These are phyloP conservation scores for Anguilla anguilla DNA, from an alignment of 2,797 vertebrate genomes.

Conservation along the genomic window DNA sequence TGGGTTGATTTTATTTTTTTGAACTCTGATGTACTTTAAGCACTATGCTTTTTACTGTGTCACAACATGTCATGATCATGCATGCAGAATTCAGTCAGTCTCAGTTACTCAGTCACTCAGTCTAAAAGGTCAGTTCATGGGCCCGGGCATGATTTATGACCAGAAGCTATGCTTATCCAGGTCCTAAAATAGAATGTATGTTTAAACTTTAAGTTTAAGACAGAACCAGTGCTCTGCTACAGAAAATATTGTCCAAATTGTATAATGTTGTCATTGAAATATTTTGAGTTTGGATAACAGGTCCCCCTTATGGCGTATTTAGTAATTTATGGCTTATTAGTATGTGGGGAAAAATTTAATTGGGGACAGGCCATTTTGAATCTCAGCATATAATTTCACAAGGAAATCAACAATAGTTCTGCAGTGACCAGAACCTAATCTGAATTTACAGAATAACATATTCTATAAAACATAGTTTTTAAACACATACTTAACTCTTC, in stretches of 20 bases:
- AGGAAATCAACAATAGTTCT: not conserved
- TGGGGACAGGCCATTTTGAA: not conserved
- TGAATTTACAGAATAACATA: not conserved
- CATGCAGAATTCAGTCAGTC: slow-evolving; percentile 6
- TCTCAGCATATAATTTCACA: not conserved
- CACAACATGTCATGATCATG: not conserved
- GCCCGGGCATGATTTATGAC: not conserved
- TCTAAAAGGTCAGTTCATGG: not conserved
- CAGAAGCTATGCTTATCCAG: not conserved
- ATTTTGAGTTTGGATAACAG: not conserved
- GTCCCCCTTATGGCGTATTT: not conserved
- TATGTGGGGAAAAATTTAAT: not conserved
- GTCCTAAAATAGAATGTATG: not conserved
- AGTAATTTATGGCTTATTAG: not conserved
- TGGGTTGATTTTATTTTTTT: slow-evolving; percentile 45
- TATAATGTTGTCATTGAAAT: not conserved
- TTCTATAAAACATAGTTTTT: not conserved
- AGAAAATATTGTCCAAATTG: not conserved
- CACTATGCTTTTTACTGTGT: not conserved
- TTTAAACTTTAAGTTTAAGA: not conserved
- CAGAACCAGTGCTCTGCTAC: not conserved
- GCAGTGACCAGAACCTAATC: not conserved
- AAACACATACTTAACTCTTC: not conserved
- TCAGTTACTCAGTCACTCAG: not conserved
- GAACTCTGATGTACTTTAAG: not conserved